Conservation (phyloP, 1,140 invertebrate species). For the Protaetia brevitarsis region DNA sequence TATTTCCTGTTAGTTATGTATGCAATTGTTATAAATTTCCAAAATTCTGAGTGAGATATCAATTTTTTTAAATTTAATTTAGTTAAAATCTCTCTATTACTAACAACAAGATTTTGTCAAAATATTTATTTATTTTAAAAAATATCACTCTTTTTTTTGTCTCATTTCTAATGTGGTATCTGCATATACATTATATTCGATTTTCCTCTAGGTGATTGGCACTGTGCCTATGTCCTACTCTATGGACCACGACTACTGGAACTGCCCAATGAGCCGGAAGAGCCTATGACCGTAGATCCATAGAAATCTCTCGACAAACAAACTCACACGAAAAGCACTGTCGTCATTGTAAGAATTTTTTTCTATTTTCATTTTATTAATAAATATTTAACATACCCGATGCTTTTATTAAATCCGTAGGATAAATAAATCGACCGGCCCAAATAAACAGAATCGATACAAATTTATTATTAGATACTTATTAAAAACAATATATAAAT, state of each 20-base stretch:
- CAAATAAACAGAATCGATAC: conserved; percentile 5
- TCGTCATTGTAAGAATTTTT: conserved; percentile 16
- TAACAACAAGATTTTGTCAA: too few species aligned
- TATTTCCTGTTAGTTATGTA: too few species aligned
- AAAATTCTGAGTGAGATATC: too few species aligned
- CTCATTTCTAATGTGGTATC: too few species aligned
- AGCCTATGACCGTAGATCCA: conserved; percentile 3
- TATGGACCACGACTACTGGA: conserved; percentile 87
- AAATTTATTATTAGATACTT: conserved; percentile 19
- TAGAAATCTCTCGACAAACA: neutral
- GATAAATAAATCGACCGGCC: neutral
- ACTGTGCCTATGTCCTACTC: conserved; percentile 95
- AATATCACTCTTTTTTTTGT: too few species aligned
- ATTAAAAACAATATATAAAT: neutral
- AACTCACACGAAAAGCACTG: neutral
- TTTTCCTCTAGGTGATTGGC: conserved; percentile 82
- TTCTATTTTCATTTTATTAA: conserved; percentile 21
- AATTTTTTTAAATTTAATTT: too few species aligned
- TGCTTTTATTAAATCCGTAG: neutral
- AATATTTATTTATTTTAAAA: too few species aligned
- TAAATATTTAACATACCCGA: neutral
- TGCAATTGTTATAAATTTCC: too few species aligned
- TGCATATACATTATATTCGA: neutral
- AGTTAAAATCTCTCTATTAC: too few species aligned
- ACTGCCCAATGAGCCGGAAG: conserved; percentile 46